Base-by-base conservation (phyloP, 1,140 invertebrate genomes). In the Magallana angulata region DNA sequence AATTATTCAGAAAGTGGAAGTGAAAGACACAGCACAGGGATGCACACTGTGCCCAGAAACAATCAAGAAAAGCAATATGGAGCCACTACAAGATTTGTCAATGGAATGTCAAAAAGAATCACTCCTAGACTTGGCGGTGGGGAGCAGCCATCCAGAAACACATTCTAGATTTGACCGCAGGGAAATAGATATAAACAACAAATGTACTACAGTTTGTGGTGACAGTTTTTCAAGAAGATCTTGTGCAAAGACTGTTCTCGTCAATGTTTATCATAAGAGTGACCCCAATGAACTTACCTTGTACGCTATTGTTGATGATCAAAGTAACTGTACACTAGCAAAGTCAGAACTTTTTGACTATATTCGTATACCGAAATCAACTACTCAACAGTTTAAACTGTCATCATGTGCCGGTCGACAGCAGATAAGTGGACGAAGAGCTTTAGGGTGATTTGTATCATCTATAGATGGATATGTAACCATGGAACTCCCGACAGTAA, bases 291-390 rank as follows among this genome's bases (percentile, higher is more conserved):
- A 71, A 84, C 1, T 88, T 9, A 12, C 18, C 24, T 14, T 89
- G 7, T 90, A 90, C 80, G 88, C 89, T 11, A 14, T 90, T 7
- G 82, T 89, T 24, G 89, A 90, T 64, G 89, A 90, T 59, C 87
- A 90, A 85, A 89, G 87, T 59, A 89, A 88, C 57, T 56, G 58
- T 24, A 85, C 87, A 3, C 58, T 88, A 7, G 87, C 57, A 8
- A 88, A 48, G 24, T 24, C 85, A 18, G 60, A 76, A 68, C 81
- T 89, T 8, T 87, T 87, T 86, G 83, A 89, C 57, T 57, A 24
- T 80, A 57, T 76, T 5, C 2, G 18, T 1, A 12, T 85, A 56
- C 76, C 36, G 58, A 64, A 30, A 30, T 62, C 60, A 4, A 84
- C 12, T 58, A 14, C 58, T 5, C 16, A 48, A 6, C 12, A n/a